Conservation (phyloP, 1,140 invertebrate genomes). For the Brachionus manjavacas region DNA sequence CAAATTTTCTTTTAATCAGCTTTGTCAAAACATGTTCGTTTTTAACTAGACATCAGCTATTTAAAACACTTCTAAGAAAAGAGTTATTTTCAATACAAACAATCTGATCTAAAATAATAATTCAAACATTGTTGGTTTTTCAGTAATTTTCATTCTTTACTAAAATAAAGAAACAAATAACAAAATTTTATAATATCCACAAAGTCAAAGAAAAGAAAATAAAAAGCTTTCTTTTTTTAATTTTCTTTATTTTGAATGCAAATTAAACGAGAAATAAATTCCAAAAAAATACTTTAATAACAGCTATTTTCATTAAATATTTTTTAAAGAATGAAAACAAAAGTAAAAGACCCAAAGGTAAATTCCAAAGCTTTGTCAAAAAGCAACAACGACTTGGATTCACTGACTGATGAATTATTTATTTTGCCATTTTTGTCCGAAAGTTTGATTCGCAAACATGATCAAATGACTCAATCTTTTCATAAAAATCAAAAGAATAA, state of each 20-base stretch:
- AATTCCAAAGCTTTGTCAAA: not conserved
- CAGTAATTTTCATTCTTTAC: not conserved
- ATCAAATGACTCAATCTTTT: not conserved
- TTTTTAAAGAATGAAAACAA: constrained; percentile 31
- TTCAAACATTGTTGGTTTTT: not conserved
- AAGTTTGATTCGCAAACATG: constrained; percentile 23
- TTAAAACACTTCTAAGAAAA: not conserved
- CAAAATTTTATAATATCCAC: not conserved
- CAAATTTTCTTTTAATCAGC: not conserved
- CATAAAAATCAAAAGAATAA: not conserved
- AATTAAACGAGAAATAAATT: not conserved
- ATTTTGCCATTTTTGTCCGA: constrained; percentile 29
- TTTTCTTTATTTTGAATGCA: not conserved
- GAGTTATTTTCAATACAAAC: not conserved
- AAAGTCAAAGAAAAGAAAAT: not conserved
- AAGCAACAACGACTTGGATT: not conserved
- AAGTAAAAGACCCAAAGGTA: constrained; percentile 35
- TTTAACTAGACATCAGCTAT: not conserved
- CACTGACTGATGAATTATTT: constrained; percentile 13
- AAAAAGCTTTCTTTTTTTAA: constrained; percentile 9
- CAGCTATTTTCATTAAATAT: constrained; percentile 8
- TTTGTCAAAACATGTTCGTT: not conserved
- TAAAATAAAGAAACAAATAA: not conserved
- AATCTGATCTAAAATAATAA: not conserved
- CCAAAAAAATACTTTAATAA: not conserved